Evolutionary conservation across 2,797 vertebrate genomes (phyloP), one percentile per base, ranked within the genome.

Genomic region (Fratercula arctica): DNA sequence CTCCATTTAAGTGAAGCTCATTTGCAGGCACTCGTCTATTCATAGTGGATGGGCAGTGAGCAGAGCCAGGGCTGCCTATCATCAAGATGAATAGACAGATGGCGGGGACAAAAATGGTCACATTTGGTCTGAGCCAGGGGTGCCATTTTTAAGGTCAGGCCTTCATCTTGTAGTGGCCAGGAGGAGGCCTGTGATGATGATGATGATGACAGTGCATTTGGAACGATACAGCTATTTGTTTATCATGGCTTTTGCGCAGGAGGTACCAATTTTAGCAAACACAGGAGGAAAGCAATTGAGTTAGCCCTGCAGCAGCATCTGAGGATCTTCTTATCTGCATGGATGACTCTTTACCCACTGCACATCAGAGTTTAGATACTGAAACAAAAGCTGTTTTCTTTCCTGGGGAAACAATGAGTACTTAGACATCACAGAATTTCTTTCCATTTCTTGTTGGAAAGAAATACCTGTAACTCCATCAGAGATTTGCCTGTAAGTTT

Each of bases 291-390:
- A 90, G 92, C 82, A 92, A 96, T 95, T 89, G 95, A 73, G 79
- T 83, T 85, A 94, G 76, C 94, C 91, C 89, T 78, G 89, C 85
- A 96, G 94, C 85, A 93, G 73, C 73, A 66, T 92, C 82, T 91
- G 57, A 94, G 85, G 87, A 96, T 93, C 91, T 87, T 96, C 85
- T 93, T 94, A 75, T 92, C 89, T 95, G 95, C 94, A 93, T 91
- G 69, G 68, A 84, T 95, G 87, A 73, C 25, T 95, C 37, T 87
- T 87, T 92, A 93, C 68, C 56, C 79, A 51, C 19, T 81, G 21
- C 35, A 78, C 39, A 31, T 73, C 68, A 86, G 48, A 89, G 31
- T 77, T 87, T 72, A 83, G 45, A 57, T 54, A 54, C 23, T 57
- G 85, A 94, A 94, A 75, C 3, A 14, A 91, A 91, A 76, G 31